Base-by-base conservation (phyloP, 1,140 invertebrate genomes). In the Drosophila suzukii region DNA sequence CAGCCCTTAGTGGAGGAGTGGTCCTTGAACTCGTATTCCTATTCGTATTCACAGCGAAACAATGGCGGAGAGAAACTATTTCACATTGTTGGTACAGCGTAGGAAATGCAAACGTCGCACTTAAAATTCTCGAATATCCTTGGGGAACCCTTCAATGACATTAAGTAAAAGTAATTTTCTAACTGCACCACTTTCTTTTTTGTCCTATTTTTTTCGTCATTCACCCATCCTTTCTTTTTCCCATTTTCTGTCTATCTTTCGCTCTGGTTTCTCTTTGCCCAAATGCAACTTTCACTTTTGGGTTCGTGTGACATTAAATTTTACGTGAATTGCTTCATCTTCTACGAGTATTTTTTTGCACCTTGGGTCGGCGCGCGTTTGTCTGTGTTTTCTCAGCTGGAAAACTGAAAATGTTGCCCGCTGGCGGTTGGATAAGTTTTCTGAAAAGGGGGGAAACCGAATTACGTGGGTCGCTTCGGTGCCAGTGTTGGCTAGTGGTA, bases 131-230 rank as follows among this genome's bases (percentile, higher is more conserved):
- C 58, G 55, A 65, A 68, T 75, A 68, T 86, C 83, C 82, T 67
- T 34, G 15, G 75, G 82, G 65, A 38, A 41, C 68, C 61, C 78
- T 43, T 65, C 74, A 77, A 70, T 88, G 75, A 57, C 70, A 73
- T 62, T 75, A 78, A 88, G 82, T 86, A 70, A 86, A 86, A 86
- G 83, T 86, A 88, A 82, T 86, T 88, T 83, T 83, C 59, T 82
- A 83, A 79, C 83, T 83, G 66, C 73, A 67, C 60, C 73, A 75
- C 30, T 65, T 63, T 73, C n/a, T 34, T 32, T 53, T 51, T 41
- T 46, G 17, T 36, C 10, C 10, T 30, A 36, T n/a, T 30, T 32
- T 46, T 27, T 49, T n/a, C n/a, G 20, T 27, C 27, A 27, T 27
- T 4, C 27, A 11, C 27, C 11, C 24, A 11, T 27, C 41, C 20